Percentiles rank a stretch among this genome's conserved stretches.
Conservation (phyloP, 2,888 invertebrate species). For the Drosophila mettleri region DNA sequence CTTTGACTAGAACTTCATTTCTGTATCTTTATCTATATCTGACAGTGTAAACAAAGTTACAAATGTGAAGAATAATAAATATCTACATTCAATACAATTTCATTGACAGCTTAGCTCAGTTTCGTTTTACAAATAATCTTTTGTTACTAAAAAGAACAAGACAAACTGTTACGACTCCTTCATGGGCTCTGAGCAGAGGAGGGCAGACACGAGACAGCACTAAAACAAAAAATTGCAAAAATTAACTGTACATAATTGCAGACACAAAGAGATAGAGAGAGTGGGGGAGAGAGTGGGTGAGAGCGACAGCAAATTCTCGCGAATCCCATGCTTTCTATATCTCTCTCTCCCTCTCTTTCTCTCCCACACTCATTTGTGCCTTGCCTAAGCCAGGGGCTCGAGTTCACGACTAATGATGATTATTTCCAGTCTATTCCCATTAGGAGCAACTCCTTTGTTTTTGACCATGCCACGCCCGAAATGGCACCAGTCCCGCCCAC, state of each 20-base stretch:
- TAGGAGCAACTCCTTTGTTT: slow-evolving; percentile 56
- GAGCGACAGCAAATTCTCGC: not conserved
- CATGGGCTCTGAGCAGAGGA: slow-evolving; percentile 2
- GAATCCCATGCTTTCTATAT: too few relatives aligned
- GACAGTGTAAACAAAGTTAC: not conserved
- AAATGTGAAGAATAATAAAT: not conserved
- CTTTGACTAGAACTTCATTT: too few relatives aligned
- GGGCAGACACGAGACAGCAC: not conserved
- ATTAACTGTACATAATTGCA: slow-evolving; percentile 41
- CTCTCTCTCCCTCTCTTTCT: not conserved
- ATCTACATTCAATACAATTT: not conserved
- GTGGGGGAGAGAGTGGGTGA: not conserved
- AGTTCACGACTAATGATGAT: slow-evolving; percentile 72
- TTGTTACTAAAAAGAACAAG: too few relatives aligned
- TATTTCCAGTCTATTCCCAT: slow-evolving; percentile 74
- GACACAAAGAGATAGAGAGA: slow-evolving; percentile 11
- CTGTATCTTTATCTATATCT: not conserved
- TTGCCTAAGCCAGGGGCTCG: slow-evolving; percentile 7
- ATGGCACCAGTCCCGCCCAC: not conserved
- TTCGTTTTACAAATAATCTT: too few relatives aligned
- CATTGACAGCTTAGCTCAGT: slow-evolving; percentile 34
- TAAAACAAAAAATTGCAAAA: slow-evolving; percentile 31
- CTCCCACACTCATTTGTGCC: not conserved
- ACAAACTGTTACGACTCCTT: slow-evolving; percentile 36
- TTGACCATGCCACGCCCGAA: not conserved